These are phyloP conservation scores for Barnardius zonarius DNA, from an alignment of 2,113 vertebrate species.

Conservation along the genomic window DNA sequence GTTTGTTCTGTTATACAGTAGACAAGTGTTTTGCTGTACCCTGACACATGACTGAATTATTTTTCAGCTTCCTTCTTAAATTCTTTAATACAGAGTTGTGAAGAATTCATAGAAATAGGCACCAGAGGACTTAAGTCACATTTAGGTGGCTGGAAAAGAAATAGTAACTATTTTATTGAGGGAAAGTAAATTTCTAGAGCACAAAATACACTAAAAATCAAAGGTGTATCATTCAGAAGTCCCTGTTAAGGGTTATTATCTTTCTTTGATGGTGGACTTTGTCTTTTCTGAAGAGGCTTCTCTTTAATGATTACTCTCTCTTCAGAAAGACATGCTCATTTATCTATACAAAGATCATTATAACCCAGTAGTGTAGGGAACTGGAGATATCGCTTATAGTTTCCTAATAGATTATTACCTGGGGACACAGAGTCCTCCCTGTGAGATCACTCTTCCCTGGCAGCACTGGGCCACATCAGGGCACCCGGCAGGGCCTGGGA, in stretches of 20 bases:
- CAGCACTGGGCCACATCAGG: neutral
- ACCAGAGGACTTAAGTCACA: neutral
- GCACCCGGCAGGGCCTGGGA: fast-evolving
- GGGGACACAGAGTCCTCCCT: neutral
- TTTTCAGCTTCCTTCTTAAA: neutral
- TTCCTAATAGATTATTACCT: neutral
- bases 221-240: neutral
- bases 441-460: fast-evolving
- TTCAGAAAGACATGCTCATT: neutral
- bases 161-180: neutral
- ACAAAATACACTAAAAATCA: neutral
- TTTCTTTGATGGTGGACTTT: slow-evolving; percentile 47
- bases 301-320: slow-evolving; percentile 70
- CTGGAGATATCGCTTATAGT: neutral
- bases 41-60: neutral
- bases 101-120: neutral
- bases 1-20: neutral
- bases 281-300: neutral
- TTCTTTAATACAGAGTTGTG: neutral
- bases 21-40: neutral
- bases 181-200: neutral
- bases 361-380: neutral
- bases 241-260: neutral
- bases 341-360: neutral
- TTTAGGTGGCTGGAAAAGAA: neutral